A percentile compares a stretch with the other conserved stretches of the same genome.
Evolutionary conservation across 2,888 invertebrate species (phyloP).

Genomic region (Lasioglossum morio): DNA sequence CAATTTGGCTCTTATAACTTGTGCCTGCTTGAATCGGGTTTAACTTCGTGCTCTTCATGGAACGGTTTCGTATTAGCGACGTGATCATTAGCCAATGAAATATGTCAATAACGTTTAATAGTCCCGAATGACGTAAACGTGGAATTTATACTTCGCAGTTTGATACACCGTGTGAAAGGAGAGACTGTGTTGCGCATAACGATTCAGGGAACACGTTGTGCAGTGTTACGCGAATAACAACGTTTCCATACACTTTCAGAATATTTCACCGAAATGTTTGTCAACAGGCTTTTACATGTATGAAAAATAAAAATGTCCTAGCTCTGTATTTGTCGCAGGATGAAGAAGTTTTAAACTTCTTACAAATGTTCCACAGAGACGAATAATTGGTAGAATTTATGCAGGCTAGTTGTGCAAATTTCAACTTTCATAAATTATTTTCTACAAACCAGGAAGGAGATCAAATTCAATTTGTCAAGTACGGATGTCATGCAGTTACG

Average conservation of each 20-base stretch:
- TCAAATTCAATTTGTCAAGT: background rate
- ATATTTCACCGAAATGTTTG: background rate
- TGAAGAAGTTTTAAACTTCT: background rate
- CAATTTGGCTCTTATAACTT: constrained; percentile 56
- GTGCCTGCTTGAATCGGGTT: constrained; percentile 37
- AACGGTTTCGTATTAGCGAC: constrained; percentile 14
- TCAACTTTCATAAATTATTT: too few relatives aligned
- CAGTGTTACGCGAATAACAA: background rate
- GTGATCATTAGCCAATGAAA: constrained; percentile 36
- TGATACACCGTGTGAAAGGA: background rate
- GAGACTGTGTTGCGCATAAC: background rate
- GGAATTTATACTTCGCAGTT: constrained; percentile 19
- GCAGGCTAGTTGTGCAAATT: background rate
- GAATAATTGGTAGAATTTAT: background rate
- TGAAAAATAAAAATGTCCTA: background rate
- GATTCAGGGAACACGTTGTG: background rate
- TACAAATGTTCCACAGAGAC: background rate
- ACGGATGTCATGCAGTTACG: too few relatives aligned
- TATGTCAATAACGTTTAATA: constrained; percentile 30
- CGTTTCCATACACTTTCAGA: background rate
- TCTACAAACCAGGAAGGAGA: background rate
- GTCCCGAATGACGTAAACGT: background rate
- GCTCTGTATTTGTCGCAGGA: background rate
- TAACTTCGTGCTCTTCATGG: constrained; percentile 14
- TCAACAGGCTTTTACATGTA: background rate